These are phyloP conservation scores for Rhagologus leucostigma DNA, from an alignment of 2,113 vertebrate species.

Conservation along the genomic window DNA sequence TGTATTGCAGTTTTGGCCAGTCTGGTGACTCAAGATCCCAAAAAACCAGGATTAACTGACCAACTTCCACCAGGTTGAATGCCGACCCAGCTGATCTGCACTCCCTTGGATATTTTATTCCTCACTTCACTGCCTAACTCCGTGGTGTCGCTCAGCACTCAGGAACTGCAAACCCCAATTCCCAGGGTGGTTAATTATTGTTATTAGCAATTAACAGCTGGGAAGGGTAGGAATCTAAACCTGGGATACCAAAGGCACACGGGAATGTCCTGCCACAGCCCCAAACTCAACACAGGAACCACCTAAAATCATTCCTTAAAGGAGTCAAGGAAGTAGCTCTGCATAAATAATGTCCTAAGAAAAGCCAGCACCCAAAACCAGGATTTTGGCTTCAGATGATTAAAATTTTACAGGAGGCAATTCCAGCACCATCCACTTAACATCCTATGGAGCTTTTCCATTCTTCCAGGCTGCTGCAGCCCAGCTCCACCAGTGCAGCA, in stretches of 20 bases:
- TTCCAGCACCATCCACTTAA: not conserved
- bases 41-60: not conserved
- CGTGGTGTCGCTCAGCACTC: fast-evolving
- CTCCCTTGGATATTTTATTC: not conserved
- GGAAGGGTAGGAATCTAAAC: not conserved
- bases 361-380: not conserved
- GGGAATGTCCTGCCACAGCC: not conserved
- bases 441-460: not conserved
- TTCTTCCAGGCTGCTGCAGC: not conserved
- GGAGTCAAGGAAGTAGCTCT: fast-evolving
- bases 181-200: not conserved
- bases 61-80: fast-evolving
- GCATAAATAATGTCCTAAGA: not conserved
- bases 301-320: not conserved
- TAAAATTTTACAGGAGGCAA: not conserved
- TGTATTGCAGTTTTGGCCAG: not conserved
- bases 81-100: not conserved
- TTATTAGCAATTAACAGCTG: not conserved
- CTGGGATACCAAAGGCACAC: not conserved
- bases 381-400: not conserved
- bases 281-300: not conserved
- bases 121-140: not conserved
- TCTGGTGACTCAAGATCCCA: not conserved
- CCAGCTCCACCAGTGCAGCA: not conserved
- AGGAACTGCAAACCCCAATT: fast-evolving